Evolutionary conservation across 2,113 vertebrate species (phyloP).

Genomic region (Ariopsis seemanni): DNA sequence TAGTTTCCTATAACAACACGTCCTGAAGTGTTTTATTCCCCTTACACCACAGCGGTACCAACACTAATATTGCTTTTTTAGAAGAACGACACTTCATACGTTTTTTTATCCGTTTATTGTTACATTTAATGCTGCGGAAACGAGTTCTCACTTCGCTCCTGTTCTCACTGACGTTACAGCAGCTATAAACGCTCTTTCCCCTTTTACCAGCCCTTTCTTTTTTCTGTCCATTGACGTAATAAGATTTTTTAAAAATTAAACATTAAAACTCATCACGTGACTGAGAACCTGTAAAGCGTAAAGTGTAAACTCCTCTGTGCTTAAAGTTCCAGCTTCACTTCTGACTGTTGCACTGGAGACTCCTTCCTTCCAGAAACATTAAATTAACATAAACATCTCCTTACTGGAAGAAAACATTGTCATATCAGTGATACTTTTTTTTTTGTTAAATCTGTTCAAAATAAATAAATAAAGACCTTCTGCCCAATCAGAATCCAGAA

Average conservation of each 20-base stretch:
- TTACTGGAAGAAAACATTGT: not conserved
- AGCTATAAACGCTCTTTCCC: too few species aligned
- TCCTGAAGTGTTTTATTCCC: too few species aligned
- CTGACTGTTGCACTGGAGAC: not conserved
- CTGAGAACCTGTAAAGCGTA: too few species aligned
- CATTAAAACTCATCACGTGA: too few species aligned
- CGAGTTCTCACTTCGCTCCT: too few species aligned
- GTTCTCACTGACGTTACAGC: not conserved
- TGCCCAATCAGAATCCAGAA: conserved; percentile 4
- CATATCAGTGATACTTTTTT: not conserved
- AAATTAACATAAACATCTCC: not conserved
- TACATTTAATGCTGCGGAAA: not conserved
- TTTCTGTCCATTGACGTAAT: too few species aligned
- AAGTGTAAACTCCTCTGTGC: not conserved
- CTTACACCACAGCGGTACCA: not conserved
- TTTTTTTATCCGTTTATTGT: too few species aligned
- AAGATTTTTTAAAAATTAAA: too few species aligned
- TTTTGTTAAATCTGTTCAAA: not conserved
- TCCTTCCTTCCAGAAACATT: not conserved
- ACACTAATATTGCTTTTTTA: not conserved
- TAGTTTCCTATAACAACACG: too few species aligned
- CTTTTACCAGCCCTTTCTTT: too few species aligned
- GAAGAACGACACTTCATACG: too few species aligned
- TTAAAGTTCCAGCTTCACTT: not conserved
- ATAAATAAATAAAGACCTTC: not conserved